phyloP scores from a whole-genome alignment of 2,888 invertebrate species.

The Tupiocoris notatus region DNA sequence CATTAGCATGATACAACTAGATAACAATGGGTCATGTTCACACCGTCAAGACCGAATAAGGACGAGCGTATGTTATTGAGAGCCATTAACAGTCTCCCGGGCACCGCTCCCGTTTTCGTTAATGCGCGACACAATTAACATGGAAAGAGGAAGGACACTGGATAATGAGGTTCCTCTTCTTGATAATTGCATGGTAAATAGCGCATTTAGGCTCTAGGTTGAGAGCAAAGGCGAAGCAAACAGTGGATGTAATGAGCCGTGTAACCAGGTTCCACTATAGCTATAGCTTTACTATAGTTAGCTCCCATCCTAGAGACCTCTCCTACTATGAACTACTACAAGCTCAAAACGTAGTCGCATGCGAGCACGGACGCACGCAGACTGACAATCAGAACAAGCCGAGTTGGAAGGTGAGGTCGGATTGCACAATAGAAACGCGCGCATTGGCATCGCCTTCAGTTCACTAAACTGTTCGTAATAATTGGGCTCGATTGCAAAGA shows the following conservation, averaged over 20 bases:
- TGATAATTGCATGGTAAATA: conserved; percentile 39
- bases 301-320: background rate
- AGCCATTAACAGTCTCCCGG: background rate
- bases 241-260: conserved; percentile 38
- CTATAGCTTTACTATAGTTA: background rate
- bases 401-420: background rate
- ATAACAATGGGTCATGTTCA: background rate
- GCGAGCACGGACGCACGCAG: background rate
- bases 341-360: background rate
- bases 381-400: background rate
- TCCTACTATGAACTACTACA: background rate
- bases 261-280: conserved; percentile 15
- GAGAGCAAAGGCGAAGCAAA: too few species aligned
- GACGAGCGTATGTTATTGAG: background rate
- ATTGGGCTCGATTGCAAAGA: background rate
- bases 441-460: background rate
- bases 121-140: conserved; percentile 25
- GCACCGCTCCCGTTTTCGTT: background rate
- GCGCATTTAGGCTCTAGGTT: conserved; percentile 9
- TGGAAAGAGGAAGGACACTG: conserved; percentile 1
- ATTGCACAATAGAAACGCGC: background rate
- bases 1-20: background rate
- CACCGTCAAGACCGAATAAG: background rate
- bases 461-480: background rate
- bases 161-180: conserved; percentile 21